Evolutionary conservation across 2,888 invertebrate genomes (phyloP), one percentile per base, ranked within the genome.

Genomic region (Ptychoptera contaminata): DNA sequence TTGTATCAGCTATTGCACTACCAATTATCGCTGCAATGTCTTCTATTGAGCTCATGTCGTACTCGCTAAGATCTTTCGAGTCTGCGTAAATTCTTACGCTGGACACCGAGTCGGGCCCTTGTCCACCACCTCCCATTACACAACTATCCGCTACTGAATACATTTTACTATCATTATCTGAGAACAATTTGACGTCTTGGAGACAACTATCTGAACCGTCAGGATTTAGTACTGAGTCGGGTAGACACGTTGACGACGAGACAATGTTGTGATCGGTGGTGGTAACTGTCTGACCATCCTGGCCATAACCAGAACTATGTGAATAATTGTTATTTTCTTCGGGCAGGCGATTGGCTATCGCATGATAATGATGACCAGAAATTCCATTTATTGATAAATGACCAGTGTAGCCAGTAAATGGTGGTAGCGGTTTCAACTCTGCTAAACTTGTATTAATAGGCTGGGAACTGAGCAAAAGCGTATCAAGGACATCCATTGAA

Each of bases 1-100:
- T 88, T 9, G 87, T 86, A 56, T 87, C 88, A 2, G 86, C 88
- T 54, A 90, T 87, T 46, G 88, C 87, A 2, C 85, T 86, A 2
- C 88, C 87, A 49, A 88, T 86, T 46, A 87, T 82, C 14, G 84
- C 85, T 1, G 86, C 87, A 48, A 88, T 81, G 55, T 87, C 86
- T 51, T 85, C 85, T 53, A 82, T 82, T 9, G 79, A 77, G 45
- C 77, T 77, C 58, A 83, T 81, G 54, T 83, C 83, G 44, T 66
- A 66, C 46, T 65, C 64, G 30, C 59, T 59, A 11, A 63, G 49
- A 49, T 63, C 63, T 40, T 67, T 67, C 39, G 63, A 57, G 47
- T 62, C 64, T 6, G 58, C 52, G 51, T 59, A 62, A 49, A 65
- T 64, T 48, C 64, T 56, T 2, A 65, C 63, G 35, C 56, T 74